Base-by-base conservation (phyloP, 2,888 invertebrate genomes). In the Dilophus febrilis region DNA sequence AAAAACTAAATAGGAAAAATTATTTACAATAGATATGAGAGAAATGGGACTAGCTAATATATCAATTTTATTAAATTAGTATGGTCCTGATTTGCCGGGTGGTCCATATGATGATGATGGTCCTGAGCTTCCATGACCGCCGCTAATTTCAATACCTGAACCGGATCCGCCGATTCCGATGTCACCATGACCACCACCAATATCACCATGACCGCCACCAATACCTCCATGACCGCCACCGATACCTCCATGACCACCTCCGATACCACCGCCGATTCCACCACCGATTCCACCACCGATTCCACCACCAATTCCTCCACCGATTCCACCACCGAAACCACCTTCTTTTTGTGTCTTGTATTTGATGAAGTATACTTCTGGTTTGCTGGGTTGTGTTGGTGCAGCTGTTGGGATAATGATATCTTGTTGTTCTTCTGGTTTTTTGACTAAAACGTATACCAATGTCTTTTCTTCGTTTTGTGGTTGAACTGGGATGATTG, bases 391-490 rank as follows among this genome's bases (percentile, higher is more conserved):
- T 54, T 81, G 81, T 38, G 85, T 85, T 37, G 86, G 84, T 2
- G 76, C 74, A 12, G 77, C 68, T 12, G 79, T 74, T 35, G 84
- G 85, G 50, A 86, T 74, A 51, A 71, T 66, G 61, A 86, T 77
- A 52, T 85, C 83, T 48, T 78, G 82, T 46, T 79, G 78, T 45
- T 84, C 83, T 55, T 86, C 86, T 53, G 86, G 86, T 57, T 79
- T 82, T 72, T 86, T 86, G 51, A 86, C 85, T 62, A 87, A 65
- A 27, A 87, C 87, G 65, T 87, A 87, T 52, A 86, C 85, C 47
- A 86, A 70, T 40, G 86, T 87, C 68, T 86, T 87, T 61, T 84
- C 83, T 65, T 84, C 82, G 61, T 85, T 82, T 57, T 84, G 84
- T 44, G 77, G 74, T 58, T 81, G 77, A 27, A 78, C 61, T 26